These are phyloP conservation scores for Hermodice carunculata DNA, from an alignment of 2,888 invertebrate species.

Conservation along the genomic window DNA sequence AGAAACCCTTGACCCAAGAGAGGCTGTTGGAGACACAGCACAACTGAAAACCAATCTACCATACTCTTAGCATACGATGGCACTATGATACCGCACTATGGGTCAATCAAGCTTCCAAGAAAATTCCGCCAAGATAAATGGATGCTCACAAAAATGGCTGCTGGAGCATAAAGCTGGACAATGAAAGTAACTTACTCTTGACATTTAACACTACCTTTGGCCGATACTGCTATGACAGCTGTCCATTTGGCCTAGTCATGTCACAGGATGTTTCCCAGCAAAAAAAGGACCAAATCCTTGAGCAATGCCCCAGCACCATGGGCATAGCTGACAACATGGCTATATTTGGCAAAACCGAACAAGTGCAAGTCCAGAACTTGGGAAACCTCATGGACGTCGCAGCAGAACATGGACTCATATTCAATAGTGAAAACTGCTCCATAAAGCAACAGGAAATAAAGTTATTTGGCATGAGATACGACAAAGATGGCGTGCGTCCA, in stretches of 20 bases:
- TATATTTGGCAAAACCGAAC: constrained; percentile 30
- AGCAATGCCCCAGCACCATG: constrained; percentile 24
- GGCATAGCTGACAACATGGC: constrained; percentile 38
- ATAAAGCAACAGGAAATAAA: no score
- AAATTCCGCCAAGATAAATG: constrained; percentile 20
- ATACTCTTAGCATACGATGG: no score
- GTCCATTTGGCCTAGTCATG: constrained; percentile 10
- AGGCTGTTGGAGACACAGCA: no score
- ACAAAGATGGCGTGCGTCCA: constrained; percentile 26
- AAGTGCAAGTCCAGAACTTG: constrained; percentile 38
- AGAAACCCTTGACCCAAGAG: no score
- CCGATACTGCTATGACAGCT: constrained; percentile 6
- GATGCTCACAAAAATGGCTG: constrained; percentile 31
- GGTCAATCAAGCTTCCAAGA: constrained; percentile 3
- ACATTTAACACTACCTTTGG: constrained; percentile 18
- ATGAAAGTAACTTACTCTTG: constrained; percentile 2
- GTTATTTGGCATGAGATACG: constrained; percentile 32
- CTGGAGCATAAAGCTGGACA: constrained; percentile 25
- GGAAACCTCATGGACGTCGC: neutral
- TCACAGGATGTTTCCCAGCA: constrained; percentile 16
- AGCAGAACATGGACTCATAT: neutral
- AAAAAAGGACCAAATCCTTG: neutral
- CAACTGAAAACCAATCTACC: no score
- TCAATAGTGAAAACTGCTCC: no score
- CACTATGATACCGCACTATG: no score